phyloP scores from a whole-genome alignment of 2,113 vertebrate genomes.

The Todiramphus chloris region DNA sequence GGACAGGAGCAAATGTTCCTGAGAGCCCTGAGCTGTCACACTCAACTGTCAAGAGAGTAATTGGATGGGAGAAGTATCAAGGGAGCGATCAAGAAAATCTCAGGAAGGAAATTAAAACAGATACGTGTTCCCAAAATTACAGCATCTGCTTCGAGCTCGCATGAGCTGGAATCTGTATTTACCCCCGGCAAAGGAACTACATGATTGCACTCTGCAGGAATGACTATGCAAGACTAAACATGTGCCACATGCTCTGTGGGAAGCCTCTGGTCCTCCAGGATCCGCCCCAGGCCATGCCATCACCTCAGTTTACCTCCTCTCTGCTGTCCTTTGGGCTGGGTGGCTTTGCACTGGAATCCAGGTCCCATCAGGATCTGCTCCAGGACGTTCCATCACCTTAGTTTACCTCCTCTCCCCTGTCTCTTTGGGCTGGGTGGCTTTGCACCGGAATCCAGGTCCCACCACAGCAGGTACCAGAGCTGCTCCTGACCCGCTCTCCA shows the following conservation, averaged over 20 bases:
- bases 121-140: not conserved
- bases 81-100: not conserved
- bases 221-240: not conserved
- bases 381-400: not conserved
- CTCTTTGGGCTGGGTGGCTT: not conserved
- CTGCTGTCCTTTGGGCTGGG: rapidly evolving
- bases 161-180: not conserved
- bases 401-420: not conserved
- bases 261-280: not conserved
- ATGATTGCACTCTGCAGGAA: not conserved
- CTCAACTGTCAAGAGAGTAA: not conserved
- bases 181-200: not conserved
- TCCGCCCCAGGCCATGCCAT: not conserved
- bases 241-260: rapidly evolving
- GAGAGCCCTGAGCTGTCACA: not conserved
- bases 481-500: rapidly evolving
- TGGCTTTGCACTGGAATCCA: not conserved
- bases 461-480: not conserved
- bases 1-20: not conserved
- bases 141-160: not conserved
- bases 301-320: not conserved
- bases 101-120: not conserved
- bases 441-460: not conserved
- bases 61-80: not conserved
- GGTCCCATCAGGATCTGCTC: not conserved